phyloP scores from a whole-genome alignment of 2,888 invertebrate genomes.

The Linnaemya tessellans region DNA sequence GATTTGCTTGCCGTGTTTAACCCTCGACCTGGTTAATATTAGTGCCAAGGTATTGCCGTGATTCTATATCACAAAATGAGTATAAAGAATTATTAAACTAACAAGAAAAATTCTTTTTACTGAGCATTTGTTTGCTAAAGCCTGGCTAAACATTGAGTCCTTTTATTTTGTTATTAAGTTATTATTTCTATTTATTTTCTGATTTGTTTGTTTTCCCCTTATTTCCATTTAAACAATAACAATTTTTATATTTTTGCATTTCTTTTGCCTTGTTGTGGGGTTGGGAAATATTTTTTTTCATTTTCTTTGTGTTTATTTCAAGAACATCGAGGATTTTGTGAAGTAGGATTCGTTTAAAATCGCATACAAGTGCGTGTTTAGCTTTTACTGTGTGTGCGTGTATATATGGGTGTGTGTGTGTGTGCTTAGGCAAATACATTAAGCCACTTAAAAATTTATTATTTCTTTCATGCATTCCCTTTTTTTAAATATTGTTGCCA shows the following conservation, averaged over 20 bases:
- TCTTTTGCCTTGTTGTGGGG: neutral
- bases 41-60: no score
- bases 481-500: neutral
- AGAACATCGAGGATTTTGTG: neutral
- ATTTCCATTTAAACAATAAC: neutral
- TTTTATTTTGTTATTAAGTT: neutral
- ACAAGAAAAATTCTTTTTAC: neutral
- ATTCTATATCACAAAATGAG: no score
- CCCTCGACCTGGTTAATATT: no score
- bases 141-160: neutral
- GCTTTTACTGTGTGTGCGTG: neutral
- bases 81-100: no score
- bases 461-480: neutral
- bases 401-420: neutral
- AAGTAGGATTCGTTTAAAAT: neutral
- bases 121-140: neutral
- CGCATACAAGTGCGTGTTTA: neutral
- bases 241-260: neutral
- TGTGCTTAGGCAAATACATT: slow-evolving; percentile 1
- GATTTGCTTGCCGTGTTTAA: no score
- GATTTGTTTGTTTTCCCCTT: neutral
- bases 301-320: neutral
- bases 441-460: slow-evolving; percentile 46
- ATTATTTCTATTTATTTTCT: neutral
- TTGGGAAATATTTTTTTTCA: neutral